Conservation (phyloP, 1,140 invertebrate species). For the Lucilia cuprina region DNA sequence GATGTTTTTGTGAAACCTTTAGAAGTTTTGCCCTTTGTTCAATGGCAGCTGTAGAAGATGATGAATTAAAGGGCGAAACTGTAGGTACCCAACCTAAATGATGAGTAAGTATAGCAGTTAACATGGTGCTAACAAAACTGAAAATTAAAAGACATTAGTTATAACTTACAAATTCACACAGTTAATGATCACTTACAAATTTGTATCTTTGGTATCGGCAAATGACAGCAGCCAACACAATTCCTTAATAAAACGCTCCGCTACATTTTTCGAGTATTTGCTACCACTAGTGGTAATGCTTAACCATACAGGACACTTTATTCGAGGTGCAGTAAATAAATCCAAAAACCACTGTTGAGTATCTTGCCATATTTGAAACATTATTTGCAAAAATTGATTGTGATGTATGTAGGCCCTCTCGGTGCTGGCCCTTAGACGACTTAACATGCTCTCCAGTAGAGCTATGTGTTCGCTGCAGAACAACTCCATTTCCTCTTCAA, state of each 20-base stretch:
- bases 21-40: conserved; percentile 56
- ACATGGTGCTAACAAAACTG: conserved; percentile 88
- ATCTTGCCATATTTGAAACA: conserved; percentile 67
- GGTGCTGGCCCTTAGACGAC: conserved; percentile 72
- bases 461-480: conserved; percentile 83
- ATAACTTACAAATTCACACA: not conserved
- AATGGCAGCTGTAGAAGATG: conserved; percentile 52
- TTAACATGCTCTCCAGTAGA: conserved; percentile 79
- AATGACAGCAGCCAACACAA: conserved; percentile 68
- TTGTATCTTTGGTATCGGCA: conserved; percentile 79
- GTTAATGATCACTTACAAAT: conserved; percentile 77
- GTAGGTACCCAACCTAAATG: conserved; percentile 91
- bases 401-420: conserved; percentile 64
- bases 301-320: conserved; percentile 74
- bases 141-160: conserved; percentile 48
- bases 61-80: conserved; percentile 64
- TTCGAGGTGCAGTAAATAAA: conserved; percentile 72
- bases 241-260: conserved; percentile 67
- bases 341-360: conserved; percentile 69
- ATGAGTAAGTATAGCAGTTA: conserved; percentile 87
- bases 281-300: conserved; percentile 66
- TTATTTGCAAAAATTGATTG: conserved; percentile 58
- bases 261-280: conserved; percentile 63
- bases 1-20: conserved; percentile 61
- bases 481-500: conserved; percentile 68